These are phyloP conservation scores for Macrotus californicus DNA, from an alignment of 2,113 vertebrate species.

Conservation along the genomic window DNA sequence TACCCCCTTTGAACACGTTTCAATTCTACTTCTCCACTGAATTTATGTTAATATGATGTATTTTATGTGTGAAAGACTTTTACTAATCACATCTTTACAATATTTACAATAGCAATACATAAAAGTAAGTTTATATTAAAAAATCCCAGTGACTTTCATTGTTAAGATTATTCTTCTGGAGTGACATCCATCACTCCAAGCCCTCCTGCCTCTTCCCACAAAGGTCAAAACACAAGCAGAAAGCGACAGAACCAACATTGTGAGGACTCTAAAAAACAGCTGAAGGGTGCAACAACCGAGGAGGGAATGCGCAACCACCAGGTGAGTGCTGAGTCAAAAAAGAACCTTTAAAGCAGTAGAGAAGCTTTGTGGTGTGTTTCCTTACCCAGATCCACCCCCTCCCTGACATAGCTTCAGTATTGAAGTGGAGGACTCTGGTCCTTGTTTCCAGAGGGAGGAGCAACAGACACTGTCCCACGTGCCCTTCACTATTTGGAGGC, in stretches of 20 bases:
- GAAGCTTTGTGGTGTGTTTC: background rate
- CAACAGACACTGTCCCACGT: no score
- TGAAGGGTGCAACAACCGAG: background rate
- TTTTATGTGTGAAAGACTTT: background rate
- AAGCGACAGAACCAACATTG: background rate
- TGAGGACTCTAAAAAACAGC: background rate
- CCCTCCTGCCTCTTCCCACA: fast-evolving
- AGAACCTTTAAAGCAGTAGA: background rate
- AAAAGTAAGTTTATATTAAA: background rate
- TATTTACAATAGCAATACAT: background rate
- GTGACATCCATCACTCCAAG: background rate
- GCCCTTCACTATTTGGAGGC: background rate
- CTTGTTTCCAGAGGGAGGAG: background rate
- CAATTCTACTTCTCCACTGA: background rate
- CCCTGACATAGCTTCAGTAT: background rate
- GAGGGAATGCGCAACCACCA: background rate
- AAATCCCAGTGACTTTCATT: background rate
- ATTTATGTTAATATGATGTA: background rate
- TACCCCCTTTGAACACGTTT: background rate
- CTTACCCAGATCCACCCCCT: background rate
- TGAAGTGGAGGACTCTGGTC: background rate
- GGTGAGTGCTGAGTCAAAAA: background rate
- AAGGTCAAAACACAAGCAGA: background rate
- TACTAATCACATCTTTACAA: background rate
- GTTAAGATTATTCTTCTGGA: background rate